These are phyloP conservation scores for Drosophila quadrilineata DNA, from an alignment of 1,140 invertebrate genomes.

Conservation along the genomic window DNA sequence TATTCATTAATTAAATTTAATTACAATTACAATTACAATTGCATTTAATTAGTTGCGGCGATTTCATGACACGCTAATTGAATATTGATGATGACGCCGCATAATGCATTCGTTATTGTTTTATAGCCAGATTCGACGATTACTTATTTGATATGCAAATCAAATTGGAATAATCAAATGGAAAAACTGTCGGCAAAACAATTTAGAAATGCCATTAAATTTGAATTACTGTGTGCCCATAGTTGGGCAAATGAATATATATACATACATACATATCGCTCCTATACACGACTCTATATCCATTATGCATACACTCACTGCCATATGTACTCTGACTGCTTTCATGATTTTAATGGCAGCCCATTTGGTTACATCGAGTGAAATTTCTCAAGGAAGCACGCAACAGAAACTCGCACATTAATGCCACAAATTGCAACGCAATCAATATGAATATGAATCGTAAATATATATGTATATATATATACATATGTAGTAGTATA, in stretches of 20 bases:
- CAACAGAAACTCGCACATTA: conserved; percentile 50
- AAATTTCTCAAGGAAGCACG: conserved; percentile 74
- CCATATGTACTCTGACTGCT: conserved; percentile 13
- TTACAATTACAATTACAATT: conserved; percentile 23
- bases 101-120: too few relatives aligned
- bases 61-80: conserved; percentile 41
- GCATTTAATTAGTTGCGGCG: conserved; percentile 33
- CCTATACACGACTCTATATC: background rate
- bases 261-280: background rate
- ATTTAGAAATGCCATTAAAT: conserved; percentile 53
- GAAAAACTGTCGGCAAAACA: background rate
- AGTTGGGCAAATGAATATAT: too few relatives aligned
- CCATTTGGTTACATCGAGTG: conserved; percentile 42
- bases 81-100: conserved; percentile 55
- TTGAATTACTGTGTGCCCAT: too few relatives aligned
- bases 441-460: conserved; percentile 20
- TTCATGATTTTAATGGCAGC: conserved; percentile 46
- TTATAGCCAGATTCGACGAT: too few relatives aligned
- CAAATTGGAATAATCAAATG: background rate
- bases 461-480: conserved; percentile 1
- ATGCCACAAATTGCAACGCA: conserved; percentile 36
- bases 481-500: conserved; percentile 5
- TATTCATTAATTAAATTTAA: conserved; percentile 37
- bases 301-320: conserved; percentile 19
- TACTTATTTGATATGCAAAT: conserved; percentile 46